Conservation (phyloP, 2,113 vertebrate species). For the Pagrus major region DNA sequence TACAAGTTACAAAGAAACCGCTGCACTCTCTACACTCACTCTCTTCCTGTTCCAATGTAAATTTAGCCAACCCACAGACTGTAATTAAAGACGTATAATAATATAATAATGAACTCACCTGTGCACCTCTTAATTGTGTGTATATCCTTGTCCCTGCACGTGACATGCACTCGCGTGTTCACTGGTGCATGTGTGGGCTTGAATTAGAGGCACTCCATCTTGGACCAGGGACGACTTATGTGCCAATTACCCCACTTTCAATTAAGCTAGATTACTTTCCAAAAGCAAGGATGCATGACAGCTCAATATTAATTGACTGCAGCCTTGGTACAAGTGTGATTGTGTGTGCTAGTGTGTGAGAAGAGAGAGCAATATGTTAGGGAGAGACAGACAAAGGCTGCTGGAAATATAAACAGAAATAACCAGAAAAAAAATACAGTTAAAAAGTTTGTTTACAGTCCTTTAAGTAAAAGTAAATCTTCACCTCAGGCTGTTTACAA, state of each 20-base stretch:
- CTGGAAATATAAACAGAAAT: neutral
- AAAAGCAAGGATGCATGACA: slow-evolving; percentile 47
- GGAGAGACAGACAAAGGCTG: neutral
- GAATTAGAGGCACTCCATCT: slow-evolving; percentile 31
- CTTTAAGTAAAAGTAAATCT: neutral
- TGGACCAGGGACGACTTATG: slow-evolving; percentile 21
- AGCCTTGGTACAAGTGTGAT: slow-evolving; percentile 1
- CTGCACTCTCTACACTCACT: neutral
- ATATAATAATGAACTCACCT: neutral
- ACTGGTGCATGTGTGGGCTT: slow-evolving; percentile 23
- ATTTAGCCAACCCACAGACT: neutral
- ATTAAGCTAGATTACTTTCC: slow-evolving; percentile 47
- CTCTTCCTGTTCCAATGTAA: neutral
- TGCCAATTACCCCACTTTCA: slow-evolving; percentile 47
- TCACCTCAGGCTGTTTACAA: slow-evolving; percentile 19
- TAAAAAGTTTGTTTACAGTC: neutral
- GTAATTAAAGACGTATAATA: neutral
- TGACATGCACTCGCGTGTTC: slow-evolving; percentile 4
- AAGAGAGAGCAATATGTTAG: neutral
- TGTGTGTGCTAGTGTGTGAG: neutral
- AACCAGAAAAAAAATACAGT: neutral
- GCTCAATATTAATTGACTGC: slow-evolving; percentile 39
- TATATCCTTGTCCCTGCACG: neutral
- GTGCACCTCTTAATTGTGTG: slow-evolving; percentile 5
- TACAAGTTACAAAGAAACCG: neutral